phyloP scores from a whole-genome alignment of 2,888 invertebrate species.

The Coenonympha arcania region DNA sequence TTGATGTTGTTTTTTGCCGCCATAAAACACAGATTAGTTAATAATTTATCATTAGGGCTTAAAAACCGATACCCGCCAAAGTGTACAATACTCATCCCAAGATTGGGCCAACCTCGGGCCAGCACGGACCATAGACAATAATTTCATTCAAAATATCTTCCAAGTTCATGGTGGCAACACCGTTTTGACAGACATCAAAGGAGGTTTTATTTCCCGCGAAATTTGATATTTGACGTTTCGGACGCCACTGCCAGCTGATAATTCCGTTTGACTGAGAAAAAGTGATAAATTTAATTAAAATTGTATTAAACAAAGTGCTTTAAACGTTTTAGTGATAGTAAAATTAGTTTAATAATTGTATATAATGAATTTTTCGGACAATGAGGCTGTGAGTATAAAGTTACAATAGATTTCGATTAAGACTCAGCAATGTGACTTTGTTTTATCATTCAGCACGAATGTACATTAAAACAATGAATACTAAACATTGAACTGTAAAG shows the following conservation, averaged over 20 bases:
- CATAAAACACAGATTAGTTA: too few relatives aligned
- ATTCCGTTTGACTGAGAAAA: constrained; percentile 15
- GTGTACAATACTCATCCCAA: too few relatives aligned
- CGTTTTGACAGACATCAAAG: neutral
- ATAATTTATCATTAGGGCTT: too few relatives aligned
- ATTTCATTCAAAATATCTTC: neutral
- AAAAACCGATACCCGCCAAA: too few relatives aligned
- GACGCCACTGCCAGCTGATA: constrained; percentile 42
- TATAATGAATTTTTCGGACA: constrained; percentile 64
- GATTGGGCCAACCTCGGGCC: too few relatives aligned
- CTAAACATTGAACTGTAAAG: too few relatives aligned
- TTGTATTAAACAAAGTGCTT: constrained; percentile 25
- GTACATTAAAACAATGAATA: constrained; percentile 2
- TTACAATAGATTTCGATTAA: constrained; percentile 18
- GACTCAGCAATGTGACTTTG: constrained; percentile 29
- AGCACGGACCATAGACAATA: too few relatives aligned
- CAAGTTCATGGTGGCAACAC: neutral
- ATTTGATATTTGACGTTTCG: constrained; percentile 50
- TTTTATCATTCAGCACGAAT: constrained; percentile 26
- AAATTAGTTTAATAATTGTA: constrained; percentile 6
- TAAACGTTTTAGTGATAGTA: constrained; percentile 7
- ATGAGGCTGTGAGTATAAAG: constrained; percentile 62
- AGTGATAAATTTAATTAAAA: constrained; percentile 18
- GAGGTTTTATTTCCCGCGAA: constrained; percentile 43
- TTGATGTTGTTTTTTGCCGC: too few relatives aligned